phyloP scores from a whole-genome alignment of 64 coral and sea anemone genomes.

The Acropora yongei region DNA sequence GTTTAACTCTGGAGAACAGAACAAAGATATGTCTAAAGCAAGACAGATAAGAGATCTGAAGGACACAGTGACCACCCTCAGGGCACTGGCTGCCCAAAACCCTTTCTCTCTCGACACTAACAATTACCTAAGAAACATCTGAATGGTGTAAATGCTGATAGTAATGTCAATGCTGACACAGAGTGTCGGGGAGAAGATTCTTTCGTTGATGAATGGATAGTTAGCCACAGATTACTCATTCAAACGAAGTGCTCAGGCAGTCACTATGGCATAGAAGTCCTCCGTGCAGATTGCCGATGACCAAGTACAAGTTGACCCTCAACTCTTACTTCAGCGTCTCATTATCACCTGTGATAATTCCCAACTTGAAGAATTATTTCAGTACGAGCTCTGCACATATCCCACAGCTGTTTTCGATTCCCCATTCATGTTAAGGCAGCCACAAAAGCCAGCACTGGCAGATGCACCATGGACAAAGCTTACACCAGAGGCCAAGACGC shows the following conservation, averaged over 20 bases:
- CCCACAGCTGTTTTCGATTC: conserved; percentile 63
- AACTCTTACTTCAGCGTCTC: conserved; percentile 74
- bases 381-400: conserved; percentile 75
- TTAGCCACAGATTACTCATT: conserved; percentile 53
- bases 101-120: conserved; percentile 44
- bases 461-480: conserved; percentile 59
- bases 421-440: conserved; percentile 43
- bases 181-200: conserved; percentile 56
- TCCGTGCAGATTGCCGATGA: conserved; percentile 59
- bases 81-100: conserved; percentile 31
- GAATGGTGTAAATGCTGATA: conserved; percentile 70
- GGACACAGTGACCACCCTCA: conserved; percentile 60
- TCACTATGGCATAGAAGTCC: conserved; percentile 38
- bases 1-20: conserved; percentile 51
- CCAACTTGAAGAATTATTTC: conserved; percentile 51
- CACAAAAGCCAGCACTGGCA: conserved; percentile 79
- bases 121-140: conserved; percentile 59
- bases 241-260: conserved; percentile 53
- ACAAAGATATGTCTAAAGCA: conserved; percentile 54
- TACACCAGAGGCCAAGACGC: conserved; percentile 35
- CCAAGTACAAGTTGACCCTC: conserved; percentile 71
- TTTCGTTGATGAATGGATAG: conserved; percentile 53
- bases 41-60: conserved; percentile 53
- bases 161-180: conserved; percentile 60
- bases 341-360: conserved; percentile 53